These are phyloP conservation scores for Caenorhabditis sp. DNA, from an alignment of 2,888 invertebrate species.

Conservation along the genomic window DNA sequence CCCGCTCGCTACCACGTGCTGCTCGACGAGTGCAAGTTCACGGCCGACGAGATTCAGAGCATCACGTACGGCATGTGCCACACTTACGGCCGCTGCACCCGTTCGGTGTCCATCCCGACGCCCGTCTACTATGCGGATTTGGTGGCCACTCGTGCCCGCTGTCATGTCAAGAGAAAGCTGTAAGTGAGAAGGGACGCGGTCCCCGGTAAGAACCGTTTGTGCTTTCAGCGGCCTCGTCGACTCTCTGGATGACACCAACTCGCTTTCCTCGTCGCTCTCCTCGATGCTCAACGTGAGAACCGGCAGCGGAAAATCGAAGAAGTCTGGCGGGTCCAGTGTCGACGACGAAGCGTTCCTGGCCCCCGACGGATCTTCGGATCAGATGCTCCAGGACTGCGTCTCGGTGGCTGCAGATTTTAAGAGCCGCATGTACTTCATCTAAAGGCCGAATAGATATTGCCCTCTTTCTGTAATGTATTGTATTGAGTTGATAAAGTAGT, in stretches of 20 bases:
- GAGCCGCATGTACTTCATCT: slow-evolving; percentile 73
- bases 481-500: too few species aligned
- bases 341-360: neutral
- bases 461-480: too few species aligned
- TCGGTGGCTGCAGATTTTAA: slow-evolving; percentile 71
- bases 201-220: too few species aligned
- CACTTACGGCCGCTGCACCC: slow-evolving; percentile 75
- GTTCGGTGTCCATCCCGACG: slow-evolving; percentile 73
- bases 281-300: slow-evolving; percentile 58
- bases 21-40: slow-evolving; percentile 75
- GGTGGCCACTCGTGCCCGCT: slow-evolving; percentile 74
- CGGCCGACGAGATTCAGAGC: slow-evolving; percentile 75
- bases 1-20: slow-evolving; percentile 77
- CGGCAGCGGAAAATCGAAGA: slow-evolving; percentile 40
- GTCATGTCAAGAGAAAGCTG: slow-evolving; percentile 74
- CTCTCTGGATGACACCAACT: slow-evolving; percentile 50
- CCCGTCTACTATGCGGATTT: slow-evolving; percentile 76
- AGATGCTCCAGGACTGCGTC: slow-evolving; percentile 70
- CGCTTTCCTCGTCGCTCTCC: slow-evolving; percentile 59
- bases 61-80: slow-evolving; percentile 76
- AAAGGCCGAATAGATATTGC: too few species aligned
- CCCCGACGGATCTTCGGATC: slow-evolving; percentile 54
- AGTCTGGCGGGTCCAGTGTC: too few species aligned
- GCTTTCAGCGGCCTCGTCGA: slow-evolving; percentile 53
- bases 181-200: slow-evolving; percentile 48